phyloP scores from a whole-genome alignment of 35 echinoderm and acorn worm species.

The Holothuria glaberrima region DNA sequence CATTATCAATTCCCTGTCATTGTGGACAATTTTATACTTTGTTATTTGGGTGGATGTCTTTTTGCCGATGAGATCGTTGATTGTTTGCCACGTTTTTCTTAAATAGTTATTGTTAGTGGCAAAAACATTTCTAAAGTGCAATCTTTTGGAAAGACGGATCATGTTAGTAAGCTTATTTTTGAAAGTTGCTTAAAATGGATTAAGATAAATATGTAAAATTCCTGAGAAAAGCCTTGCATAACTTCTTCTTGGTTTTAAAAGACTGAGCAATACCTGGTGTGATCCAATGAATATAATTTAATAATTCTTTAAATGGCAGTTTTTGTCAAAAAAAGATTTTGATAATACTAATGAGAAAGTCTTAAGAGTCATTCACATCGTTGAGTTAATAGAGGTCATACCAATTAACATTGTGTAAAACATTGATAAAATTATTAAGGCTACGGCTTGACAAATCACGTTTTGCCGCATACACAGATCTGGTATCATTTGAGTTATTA shows the following conservation, averaged over 20 bases:
- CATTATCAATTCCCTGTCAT: no score
- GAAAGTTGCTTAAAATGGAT: background rate
- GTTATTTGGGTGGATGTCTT: no score
- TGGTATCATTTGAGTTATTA: background rate
- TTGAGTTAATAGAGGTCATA: background rate
- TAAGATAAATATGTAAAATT: background rate
- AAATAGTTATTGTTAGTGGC: no score
- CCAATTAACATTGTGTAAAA: no score
- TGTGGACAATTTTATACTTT: no score
- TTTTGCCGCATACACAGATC: no score
- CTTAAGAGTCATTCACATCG: background rate
- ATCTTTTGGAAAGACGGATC: constrained; percentile 14
- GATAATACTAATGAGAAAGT: background rate
- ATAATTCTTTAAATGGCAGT: constrained; percentile 27
- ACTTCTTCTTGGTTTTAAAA: constrained; percentile 17
- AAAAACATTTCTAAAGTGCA: background rate
- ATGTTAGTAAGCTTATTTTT: constrained; percentile 14
- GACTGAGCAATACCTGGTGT: constrained; percentile 9
- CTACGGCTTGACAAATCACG: no score
- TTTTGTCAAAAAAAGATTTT: constrained; percentile 13
- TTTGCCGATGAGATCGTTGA: no score
- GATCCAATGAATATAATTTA: constrained; percentile 15
- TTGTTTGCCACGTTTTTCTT: background rate
- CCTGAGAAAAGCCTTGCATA: constrained; percentile 7
- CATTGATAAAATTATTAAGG: no score